Percentiles rank a stretch among this genome's conserved stretches.
Evolutionary conservation across 1,140 invertebrate genomes (phyloP).

Genomic region (Holotrichia oblita): DNA sequence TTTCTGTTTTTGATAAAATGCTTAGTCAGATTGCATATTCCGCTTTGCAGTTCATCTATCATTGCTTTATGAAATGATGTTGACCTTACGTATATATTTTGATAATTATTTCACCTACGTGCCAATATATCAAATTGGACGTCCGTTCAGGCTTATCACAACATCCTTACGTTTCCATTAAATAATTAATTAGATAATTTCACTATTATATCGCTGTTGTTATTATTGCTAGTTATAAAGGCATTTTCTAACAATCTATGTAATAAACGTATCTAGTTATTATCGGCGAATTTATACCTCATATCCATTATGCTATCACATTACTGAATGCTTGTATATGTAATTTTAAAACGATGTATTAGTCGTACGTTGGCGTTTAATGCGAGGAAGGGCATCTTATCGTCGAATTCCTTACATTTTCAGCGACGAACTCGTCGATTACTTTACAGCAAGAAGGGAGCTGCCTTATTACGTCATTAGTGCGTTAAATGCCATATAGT

Average conservation of each 20-base stretch:
- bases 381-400: not conserved
- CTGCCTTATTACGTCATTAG: no score
- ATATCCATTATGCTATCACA: constrained; percentile 7
- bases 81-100: no score
- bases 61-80: no score
- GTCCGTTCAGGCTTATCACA: no score
- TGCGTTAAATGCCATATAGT: no score
- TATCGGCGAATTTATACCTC: constrained; percentile 15
- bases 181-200: no score
- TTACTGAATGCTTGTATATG: constrained; percentile 6
- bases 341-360: not conserved
- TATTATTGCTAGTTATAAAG: not conserved
- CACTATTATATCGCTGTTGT: not conserved
- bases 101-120: no score
- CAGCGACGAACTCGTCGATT: not conserved
- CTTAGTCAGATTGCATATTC: no score
- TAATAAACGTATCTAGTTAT: not conserved
- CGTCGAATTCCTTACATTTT: constrained; percentile 7
- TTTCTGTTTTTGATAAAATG: no score
- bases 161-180: no score
- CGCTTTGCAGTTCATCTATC: no score
- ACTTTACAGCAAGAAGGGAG: not conserved
- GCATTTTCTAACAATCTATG: not conserved
- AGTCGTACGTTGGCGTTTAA: not conserved
- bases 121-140: no score